Conservation (phyloP, 2,797 vertebrate species). For the Crax fasciolata region DNA sequence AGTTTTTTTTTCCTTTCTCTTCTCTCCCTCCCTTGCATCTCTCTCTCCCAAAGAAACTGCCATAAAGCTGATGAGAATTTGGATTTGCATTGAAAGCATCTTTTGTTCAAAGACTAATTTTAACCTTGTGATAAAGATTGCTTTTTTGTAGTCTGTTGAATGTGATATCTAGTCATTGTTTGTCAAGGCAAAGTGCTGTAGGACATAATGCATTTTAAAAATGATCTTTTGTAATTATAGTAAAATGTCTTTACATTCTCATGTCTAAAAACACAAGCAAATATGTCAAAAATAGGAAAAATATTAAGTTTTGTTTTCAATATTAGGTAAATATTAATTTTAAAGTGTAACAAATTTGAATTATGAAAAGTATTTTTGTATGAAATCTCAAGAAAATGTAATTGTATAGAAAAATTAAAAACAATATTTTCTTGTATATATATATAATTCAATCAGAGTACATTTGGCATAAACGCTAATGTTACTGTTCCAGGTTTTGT, state of each 20-base stretch:
- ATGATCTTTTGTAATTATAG: conserved; percentile 76
- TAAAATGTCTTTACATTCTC: conserved; percentile 54
- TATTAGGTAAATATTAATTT: background rate
- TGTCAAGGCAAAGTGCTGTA: conserved; percentile 82
- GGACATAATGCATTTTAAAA: conserved; percentile 65
- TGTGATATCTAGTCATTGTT: conserved; percentile 82
- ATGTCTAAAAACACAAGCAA: conserved; percentile 43
- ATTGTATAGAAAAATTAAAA: background rate
- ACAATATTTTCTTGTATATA: background rate
- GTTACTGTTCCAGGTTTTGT: background rate
- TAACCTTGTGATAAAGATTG: conserved; percentile 82
- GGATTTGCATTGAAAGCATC: conserved; percentile 79
- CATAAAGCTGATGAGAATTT: conserved; percentile 75
- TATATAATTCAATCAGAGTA: background rate
- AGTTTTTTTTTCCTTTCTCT: conserved; percentile 46
- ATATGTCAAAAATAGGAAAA: conserved; percentile 38
- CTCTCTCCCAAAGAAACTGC: conserved; percentile 62
- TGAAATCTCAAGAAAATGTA: background rate
- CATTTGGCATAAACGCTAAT: background rate
- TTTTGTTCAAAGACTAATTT: conserved; percentile 84
- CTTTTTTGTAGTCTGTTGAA: conserved; percentile 81
- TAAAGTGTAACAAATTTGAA: background rate
- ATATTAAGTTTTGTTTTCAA: conserved; percentile 8
- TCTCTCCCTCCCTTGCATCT: background rate
- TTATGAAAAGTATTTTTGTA: background rate